Percentiles rank a stretch among this genome's conserved stretches.
Conservation (phyloP, 2,888 invertebrate genomes). For the Caenorhabditis virilis region DNA sequence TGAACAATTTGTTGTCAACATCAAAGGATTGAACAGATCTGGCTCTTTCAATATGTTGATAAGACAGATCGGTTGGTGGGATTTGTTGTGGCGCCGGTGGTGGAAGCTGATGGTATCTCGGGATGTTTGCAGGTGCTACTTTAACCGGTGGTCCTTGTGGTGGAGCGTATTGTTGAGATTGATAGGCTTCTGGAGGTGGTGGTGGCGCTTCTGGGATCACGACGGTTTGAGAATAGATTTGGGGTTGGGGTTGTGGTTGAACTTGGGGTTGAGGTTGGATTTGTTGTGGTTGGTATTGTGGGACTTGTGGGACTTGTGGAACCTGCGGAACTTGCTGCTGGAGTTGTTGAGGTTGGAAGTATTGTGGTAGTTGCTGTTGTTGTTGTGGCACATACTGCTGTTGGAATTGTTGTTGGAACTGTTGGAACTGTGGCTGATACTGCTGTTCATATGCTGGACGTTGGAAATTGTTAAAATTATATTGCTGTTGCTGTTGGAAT, state of each 20-base stretch:
- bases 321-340: conserved; percentile 26
- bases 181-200: conserved; percentile 37
- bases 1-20: conserved; percentile 29
- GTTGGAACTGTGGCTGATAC: conserved; percentile 7
- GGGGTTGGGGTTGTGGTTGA: conserved; percentile 26
- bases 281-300: conserved; percentile 18
- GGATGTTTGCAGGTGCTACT: conserved; percentile 31
- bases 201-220: conserved; percentile 36
- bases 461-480: conserved; percentile 7
- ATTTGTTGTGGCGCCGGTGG: conserved; percentile 11
- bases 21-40: conserved; percentile 23
- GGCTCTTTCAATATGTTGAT: conserved; percentile 26
- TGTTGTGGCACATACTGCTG: conserved; percentile 4
- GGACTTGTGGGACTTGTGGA: conserved; percentile 17
- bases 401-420: conserved; percentile 20
- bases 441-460: conserved; percentile 4
- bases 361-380: conserved; percentile 16
- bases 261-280: conserved; percentile 22
- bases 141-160: conserved; percentile 19
- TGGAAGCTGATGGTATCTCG: conserved; percentile 27
- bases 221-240: conserved; percentile 36
- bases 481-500: conserved; percentile 14
- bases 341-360: conserved; percentile 21
- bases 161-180: conserved; percentile 24
- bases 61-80: conserved; percentile 9